Conservation (phyloP, 2,888 invertebrate species). For the Nasonia oneida region DNA sequence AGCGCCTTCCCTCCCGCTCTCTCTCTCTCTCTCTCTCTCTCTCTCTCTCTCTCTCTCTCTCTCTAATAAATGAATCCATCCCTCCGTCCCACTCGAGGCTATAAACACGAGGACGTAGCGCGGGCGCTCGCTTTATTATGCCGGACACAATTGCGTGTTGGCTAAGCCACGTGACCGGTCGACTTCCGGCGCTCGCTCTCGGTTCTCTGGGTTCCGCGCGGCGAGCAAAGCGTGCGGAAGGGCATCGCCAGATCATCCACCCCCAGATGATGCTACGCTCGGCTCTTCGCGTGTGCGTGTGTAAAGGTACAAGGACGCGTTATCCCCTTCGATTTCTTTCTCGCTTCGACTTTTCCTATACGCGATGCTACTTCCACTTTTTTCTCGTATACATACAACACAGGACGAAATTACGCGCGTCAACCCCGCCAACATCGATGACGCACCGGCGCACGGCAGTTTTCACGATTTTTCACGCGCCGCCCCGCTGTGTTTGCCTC, state of each 20-base stretch:
- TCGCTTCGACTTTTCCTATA: not conserved
- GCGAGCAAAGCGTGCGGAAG: conserved; percentile 59
- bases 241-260: conserved; percentile 57
- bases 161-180: conserved; percentile 78
- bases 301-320: not conserved
- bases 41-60: not conserved
- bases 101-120: conserved; percentile 45
- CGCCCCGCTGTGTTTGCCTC: conserved; percentile 37
- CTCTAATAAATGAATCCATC: conserved; percentile 54
- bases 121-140: conserved; percentile 74
- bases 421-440: not conserved
- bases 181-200: conserved; percentile 72
- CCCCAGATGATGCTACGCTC: not conserved
- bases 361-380: not conserved
- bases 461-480: conserved; percentile 62
- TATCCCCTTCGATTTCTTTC: not conserved
- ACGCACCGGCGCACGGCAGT: conserved; percentile 32
- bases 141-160: conserved; percentile 79
- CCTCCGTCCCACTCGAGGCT: not conserved
- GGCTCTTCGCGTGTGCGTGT: not conserved
- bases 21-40: not conserved
- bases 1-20: conserved; percentile 10
- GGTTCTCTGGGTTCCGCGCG: conserved; percentile 45
- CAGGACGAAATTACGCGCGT: too few relatives aligned
- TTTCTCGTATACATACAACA: not conserved